Conservation (phyloP, 2,888 invertebrate species). For the Polietes domitor region DNA sequence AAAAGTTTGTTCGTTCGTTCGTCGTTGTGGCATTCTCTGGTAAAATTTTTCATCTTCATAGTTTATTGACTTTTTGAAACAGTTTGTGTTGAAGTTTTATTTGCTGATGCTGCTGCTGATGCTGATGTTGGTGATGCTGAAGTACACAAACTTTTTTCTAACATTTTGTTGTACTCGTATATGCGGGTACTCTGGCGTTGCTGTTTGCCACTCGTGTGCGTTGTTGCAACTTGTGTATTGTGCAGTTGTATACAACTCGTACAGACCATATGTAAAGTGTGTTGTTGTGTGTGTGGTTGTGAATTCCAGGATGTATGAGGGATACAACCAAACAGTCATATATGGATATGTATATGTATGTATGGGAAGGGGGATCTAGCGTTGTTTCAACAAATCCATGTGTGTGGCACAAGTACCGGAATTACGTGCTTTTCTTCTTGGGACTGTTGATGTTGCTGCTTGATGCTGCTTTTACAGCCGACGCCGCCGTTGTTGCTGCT, state of each 20-base stretch:
- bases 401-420: constrained; percentile 51
- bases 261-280: not conserved
- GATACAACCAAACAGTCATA: too few relatives aligned
- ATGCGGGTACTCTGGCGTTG: too few relatives aligned
- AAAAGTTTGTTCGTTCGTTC: not conserved
- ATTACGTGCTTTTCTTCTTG: constrained; percentile 52
- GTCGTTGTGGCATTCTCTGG: not conserved
- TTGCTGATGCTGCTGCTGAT: constrained; percentile 13
- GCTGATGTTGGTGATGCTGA: constrained; percentile 12
- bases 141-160: constrained; percentile 20
- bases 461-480: constrained; percentile 27
- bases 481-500: constrained; percentile 45
- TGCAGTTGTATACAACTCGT: not conserved
- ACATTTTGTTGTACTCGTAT: constrained; percentile 25
- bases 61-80: constrained; percentile 63
- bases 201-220: constrained; percentile 18
- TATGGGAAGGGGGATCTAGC: not conserved
- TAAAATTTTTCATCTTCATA: constrained; percentile 40
- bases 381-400: not conserved
- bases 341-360: too few relatives aligned
- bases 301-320: not conserved
- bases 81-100: constrained; percentile 47
- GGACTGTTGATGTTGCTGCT: constrained; percentile 26
- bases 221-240: not conserved
- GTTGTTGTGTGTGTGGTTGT: not conserved